phyloP scores from a whole-genome alignment of 2,113 vertebrate species.

The Hemibagrus wyckioides region DNA sequence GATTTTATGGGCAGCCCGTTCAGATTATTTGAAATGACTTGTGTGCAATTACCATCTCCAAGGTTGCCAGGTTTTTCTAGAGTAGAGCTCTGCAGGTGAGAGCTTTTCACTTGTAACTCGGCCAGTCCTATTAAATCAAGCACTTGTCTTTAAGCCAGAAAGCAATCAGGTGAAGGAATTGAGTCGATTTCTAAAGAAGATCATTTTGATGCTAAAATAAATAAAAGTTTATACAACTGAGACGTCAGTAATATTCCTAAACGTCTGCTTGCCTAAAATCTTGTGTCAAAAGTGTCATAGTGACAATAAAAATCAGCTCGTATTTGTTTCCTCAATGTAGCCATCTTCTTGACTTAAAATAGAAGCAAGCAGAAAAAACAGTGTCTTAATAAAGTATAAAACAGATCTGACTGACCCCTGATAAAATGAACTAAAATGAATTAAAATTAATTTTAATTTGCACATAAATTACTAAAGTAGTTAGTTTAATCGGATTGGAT shows the following conservation, averaged over 20 bases:
- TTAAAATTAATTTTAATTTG: background rate
- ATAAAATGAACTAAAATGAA: background rate
- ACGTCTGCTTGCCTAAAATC: background rate
- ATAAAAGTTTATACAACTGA: background rate
- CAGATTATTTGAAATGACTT: constrained; percentile 12
- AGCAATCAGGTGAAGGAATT: background rate
- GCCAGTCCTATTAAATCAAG: background rate
- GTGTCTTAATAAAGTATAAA: background rate
- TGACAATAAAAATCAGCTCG: background rate
- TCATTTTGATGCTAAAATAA: background rate
- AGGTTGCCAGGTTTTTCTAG: constrained; percentile 15
- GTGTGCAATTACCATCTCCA: background rate
- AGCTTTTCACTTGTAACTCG: background rate
- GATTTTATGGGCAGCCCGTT: constrained; percentile 4
- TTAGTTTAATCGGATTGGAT: background rate
- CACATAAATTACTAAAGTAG: background rate
- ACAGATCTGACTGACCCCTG: background rate
- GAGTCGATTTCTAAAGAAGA: background rate
- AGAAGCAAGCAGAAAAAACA: background rate
- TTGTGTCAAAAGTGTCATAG: background rate
- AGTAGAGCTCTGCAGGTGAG: constrained; percentile 11
- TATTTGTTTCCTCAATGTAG: background rate
- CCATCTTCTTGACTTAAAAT: background rate
- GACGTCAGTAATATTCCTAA: background rate
- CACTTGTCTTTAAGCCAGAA: background rate